Conservation (phyloP, 2,888 invertebrate genomes). For the Agrotis exclamationis region DNA sequence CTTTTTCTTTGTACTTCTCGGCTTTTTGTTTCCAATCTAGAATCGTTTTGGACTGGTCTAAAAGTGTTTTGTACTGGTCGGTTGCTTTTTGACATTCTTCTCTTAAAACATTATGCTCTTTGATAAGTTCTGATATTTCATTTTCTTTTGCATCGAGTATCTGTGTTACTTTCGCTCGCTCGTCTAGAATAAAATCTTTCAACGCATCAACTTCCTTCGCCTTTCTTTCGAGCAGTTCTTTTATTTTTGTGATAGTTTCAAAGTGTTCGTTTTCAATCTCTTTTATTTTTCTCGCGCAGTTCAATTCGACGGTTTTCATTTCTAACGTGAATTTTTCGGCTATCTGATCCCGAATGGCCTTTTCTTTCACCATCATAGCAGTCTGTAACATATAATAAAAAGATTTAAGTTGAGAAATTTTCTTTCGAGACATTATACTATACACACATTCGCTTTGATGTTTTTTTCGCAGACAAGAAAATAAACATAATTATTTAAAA, state of each 20-base stretch:
- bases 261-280: slow-evolving; percentile 89
- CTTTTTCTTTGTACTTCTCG: slow-evolving; percentile 83
- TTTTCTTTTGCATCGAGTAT: slow-evolving; percentile 89
- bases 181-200: slow-evolving; percentile 88
- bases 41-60: slow-evolving; percentile 57
- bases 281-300: slow-evolving; percentile 87
- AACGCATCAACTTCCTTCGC: slow-evolving; percentile 89
- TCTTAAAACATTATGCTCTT: slow-evolving; percentile 84
- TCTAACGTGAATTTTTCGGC: slow-evolving; percentile 92
- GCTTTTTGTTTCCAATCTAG: slow-evolving; percentile 82
- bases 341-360: slow-evolving; percentile 93
- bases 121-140: slow-evolving; percentile 87
- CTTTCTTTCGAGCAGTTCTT: slow-evolving; percentile 88
- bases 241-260: slow-evolving; percentile 84
- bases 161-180: slow-evolving; percentile 88
- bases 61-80: slow-evolving; percentile 64
- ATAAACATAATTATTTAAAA: not conserved
- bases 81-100: slow-evolving; percentile 82
- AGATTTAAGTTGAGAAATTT: no score
- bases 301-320: slow-evolving; percentile 91
- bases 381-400: slow-evolving; percentile 78
- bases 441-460: no score
- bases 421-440: no score
- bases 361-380: slow-evolving; percentile 89
- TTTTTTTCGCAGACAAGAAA: not conserved